Percentiles rank a stretch among this genome's conserved stretches.
Conservation (phyloP, 2,888 invertebrate genomes). For the Nezara viridula region DNA sequence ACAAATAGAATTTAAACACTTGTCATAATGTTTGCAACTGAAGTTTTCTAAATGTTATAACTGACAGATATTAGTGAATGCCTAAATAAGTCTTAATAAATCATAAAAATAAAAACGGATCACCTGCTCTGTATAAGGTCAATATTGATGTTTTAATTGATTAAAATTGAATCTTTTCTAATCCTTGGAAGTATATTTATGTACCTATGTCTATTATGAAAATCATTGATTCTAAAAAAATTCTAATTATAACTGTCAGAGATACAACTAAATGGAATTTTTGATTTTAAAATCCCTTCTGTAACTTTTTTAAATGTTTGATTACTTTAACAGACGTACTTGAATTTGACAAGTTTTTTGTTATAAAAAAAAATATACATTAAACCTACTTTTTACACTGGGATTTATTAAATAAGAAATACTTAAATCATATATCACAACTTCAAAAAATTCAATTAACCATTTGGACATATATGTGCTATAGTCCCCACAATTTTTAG, state of each 20-base stretch:
- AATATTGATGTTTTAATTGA: not conserved
- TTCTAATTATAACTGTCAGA: not conserved
- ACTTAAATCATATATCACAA: constrained; percentile 43
- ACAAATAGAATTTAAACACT: not conserved
- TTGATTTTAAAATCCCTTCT: not conserved
- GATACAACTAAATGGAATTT: not conserved
- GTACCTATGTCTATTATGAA: no score
- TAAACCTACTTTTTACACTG: not conserved
- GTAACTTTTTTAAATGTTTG: not conserved
- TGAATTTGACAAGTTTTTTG: not conserved
- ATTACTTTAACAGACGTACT: not conserved
- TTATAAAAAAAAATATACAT: not conserved
- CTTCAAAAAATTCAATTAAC: not conserved
- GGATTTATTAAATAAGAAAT: not conserved
- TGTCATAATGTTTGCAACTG: not conserved
- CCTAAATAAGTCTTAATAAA: not conserved
- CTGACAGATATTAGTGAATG: not conserved
- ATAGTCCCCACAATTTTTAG: not conserved
- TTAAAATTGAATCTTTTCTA: not conserved
- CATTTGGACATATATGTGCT: not conserved
- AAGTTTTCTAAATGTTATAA: not conserved
- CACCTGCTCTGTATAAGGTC: not conserved
- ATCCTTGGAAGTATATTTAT: not conserved
- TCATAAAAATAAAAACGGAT: not conserved
- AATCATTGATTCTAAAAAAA: not conserved